Percentiles rank a stretch among this genome's conserved stretches.
Evolutionary conservation across 2,888 invertebrate species (phyloP).

Genomic region (Rotaria sp.): DNA sequence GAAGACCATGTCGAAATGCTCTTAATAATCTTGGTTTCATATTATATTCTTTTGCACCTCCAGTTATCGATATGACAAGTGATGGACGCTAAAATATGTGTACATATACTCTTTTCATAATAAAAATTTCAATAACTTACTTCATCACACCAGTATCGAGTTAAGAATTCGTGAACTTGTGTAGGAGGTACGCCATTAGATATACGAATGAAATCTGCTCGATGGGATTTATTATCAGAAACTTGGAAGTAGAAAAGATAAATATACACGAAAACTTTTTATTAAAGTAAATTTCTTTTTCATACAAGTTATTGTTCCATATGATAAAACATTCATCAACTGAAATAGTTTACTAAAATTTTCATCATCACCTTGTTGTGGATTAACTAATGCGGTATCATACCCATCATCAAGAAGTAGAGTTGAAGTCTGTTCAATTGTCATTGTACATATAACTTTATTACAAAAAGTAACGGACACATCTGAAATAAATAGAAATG

Average conservation of each 20-base stretch:
- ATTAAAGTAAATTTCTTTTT: neutral
- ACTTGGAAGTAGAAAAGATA: neutral
- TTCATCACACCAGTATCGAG: neutral
- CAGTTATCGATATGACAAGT: slow-evolving; percentile 55
- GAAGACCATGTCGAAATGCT: slow-evolving; percentile 52
- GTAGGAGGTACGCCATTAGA: neutral
- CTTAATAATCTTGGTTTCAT: slow-evolving; percentile 52
- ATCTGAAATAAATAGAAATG: no score
- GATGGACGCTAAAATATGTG: slow-evolving; percentile 45
- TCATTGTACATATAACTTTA: no score
- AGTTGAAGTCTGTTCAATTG: no score
- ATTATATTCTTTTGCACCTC: slow-evolving; percentile 53
- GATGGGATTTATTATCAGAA: neutral
- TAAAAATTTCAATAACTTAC: neutral
- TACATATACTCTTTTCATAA: neutral
- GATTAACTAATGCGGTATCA: no score
- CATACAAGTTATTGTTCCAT: neutral
- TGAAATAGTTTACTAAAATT: no score
- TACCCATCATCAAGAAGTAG: no score
- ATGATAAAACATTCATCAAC: no score
- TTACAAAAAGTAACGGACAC: no score
- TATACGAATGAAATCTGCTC: neutral
- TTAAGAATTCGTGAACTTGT: neutral
- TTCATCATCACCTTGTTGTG: no score
- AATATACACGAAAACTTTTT: neutral